A percentile compares a stretch with the other conserved stretches of the same genome.
Conservation (phyloP, 2,797 vertebrate genomes). For the Neoniphon sammara region DNA sequence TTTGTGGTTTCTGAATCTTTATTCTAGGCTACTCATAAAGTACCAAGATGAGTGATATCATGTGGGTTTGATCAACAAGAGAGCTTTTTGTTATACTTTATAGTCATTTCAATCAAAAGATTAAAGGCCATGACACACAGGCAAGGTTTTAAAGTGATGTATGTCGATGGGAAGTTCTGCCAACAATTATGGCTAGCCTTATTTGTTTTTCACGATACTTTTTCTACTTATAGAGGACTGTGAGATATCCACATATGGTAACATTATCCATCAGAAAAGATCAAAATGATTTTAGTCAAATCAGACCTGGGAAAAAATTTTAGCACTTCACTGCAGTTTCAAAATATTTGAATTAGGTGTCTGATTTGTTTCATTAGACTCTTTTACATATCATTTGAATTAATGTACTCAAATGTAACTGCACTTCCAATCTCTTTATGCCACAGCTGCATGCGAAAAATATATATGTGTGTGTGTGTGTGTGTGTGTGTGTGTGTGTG, state of each 20-base stretch:
- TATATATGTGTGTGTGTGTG: too few species aligned
- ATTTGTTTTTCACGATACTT: conserved; percentile 16
- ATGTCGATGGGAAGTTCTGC: conserved; percentile 30
- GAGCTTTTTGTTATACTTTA: conserved; percentile 70
- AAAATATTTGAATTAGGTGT: too few species aligned
- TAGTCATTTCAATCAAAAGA: conserved; percentile 60
- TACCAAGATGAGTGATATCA: conserved; percentile 74
- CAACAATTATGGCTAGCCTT: conserved; percentile 39
- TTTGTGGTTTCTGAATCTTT: conserved; percentile 77
- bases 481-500: too few species aligned
- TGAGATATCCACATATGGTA: conserved; percentile 2
- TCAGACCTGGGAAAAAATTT: too few species aligned
- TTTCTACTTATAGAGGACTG: neutral
- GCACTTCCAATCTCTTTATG: too few species aligned
- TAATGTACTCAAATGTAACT: too few species aligned
- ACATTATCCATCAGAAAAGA: too few species aligned
- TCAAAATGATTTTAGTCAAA: too few species aligned
- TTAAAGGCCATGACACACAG: conserved; percentile 70
- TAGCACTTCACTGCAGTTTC: too few species aligned
- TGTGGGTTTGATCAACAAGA: conserved; percentile 73
- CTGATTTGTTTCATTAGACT: too few species aligned
- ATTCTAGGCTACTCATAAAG: conserved; percentile 74
- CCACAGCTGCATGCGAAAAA: too few species aligned
- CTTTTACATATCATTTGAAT: too few species aligned
- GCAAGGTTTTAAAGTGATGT: conserved; percentile 53